These are phyloP conservation scores for Alosa alosa DNA, from an alignment of 2,113 vertebrate genomes.

Conservation along the genomic window DNA sequence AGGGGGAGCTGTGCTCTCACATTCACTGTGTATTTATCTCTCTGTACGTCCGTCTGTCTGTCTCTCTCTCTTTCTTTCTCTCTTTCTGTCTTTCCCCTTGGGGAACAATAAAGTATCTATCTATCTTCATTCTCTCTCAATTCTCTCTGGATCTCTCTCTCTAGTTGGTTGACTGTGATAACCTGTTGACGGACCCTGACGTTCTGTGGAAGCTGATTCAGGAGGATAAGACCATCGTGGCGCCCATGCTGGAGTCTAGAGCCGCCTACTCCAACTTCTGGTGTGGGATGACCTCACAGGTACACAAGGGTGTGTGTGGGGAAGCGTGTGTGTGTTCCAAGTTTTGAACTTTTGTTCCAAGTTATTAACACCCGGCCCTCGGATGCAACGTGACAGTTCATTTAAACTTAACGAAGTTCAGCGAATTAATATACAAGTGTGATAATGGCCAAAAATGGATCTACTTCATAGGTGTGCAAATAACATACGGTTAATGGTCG, in stretches of 20 bases:
- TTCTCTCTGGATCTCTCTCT: too few species aligned
- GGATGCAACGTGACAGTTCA: too few species aligned
- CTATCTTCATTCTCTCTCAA: too few species aligned
- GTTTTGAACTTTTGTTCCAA: too few species aligned
- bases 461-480: too few species aligned
- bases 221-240: constrained; percentile 90
- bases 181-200: constrained; percentile 84
- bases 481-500: too few species aligned
- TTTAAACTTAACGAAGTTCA: too few species aligned
- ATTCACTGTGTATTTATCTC: too few species aligned
- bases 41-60: not conserved
- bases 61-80: constrained; percentile 36
- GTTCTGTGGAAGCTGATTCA: constrained; percentile 83
- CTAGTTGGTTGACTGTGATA: constrained; percentile 87
- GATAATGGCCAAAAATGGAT: too few species aligned
- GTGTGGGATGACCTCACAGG: constrained; percentile 96
- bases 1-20: too few species aligned
- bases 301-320: constrained; percentile 32
- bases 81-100: not conserved
- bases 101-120: constrained; percentile 40
- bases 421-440: too few species aligned
- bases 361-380: too few species aligned
- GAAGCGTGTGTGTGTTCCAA: not conserved
- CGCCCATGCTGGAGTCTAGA: constrained; percentile 92
- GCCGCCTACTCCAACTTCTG: constrained; percentile 94